phyloP scores from a whole-genome alignment of 2,888 invertebrate species.

The Volucella bombylans region DNA sequence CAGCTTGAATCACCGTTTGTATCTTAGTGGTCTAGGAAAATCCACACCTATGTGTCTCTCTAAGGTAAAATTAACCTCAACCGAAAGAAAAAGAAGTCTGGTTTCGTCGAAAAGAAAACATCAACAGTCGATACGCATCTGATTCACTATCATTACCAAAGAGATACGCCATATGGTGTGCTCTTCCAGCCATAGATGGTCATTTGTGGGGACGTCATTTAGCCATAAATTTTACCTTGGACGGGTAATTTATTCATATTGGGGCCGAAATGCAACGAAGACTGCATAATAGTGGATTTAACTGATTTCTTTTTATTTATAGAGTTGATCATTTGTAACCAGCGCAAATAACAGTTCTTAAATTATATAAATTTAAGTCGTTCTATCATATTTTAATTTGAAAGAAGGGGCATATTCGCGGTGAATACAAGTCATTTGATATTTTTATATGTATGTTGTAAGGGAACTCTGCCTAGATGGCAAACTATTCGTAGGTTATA shows the following conservation, averaged over 20 bases:
- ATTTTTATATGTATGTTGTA: too few species aligned
- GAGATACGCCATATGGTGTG: neutral
- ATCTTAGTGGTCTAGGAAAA: too few species aligned
- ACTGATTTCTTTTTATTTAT: conserved; percentile 46
- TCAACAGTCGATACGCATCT: neutral
- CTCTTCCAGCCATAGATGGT: neutral
- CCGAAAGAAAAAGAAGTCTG: neutral
- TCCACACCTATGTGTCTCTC: neutral
- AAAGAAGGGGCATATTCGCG: neutral
- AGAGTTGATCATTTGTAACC: conserved; percentile 33
- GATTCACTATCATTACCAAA: neutral
- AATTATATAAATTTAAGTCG: too few species aligned
- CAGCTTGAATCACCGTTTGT: neutral
- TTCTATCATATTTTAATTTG: neutral
- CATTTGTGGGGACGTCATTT: neutral
- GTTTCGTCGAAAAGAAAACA: neutral
- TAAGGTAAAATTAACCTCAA: neutral
- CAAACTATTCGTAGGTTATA: too few species aligned
- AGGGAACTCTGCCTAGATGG: too few species aligned
- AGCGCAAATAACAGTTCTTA: neutral
- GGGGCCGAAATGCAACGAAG: neutral
- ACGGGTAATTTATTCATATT: conserved; percentile 2
- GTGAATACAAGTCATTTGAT: too few species aligned
- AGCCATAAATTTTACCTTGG: neutral
- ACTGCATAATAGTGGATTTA: conserved; percentile 33